Evolutionary conservation across 30 jellyfish, hydroid and myxozoan genomes (phyloP), one percentile per base, ranked within the genome.

Genomic region (Pseudorhiza aurosa): DNA sequence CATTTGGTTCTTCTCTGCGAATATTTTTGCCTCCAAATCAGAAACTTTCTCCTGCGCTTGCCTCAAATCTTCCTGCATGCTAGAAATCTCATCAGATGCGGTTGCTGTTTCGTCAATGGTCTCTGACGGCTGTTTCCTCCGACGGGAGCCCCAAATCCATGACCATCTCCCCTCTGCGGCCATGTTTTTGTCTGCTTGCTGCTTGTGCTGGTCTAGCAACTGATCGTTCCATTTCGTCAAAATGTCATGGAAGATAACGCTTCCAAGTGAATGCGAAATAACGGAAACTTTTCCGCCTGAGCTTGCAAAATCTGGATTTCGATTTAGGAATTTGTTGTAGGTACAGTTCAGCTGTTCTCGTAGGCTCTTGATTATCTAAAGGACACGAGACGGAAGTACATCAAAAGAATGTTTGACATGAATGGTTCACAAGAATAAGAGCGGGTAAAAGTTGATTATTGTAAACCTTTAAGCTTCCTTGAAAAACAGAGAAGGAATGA

Each of bases 251-350:
- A 93, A 64, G 35, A 93, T 87, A 32, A 93, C 99, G 67, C 99
- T 93, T 2, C 99, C 99, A 64, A 93, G 90, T 14, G 99, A 93
- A 51, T 93, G 99, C 0, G 99, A 95, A 19, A 93, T 82, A 27
- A 93, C 88, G 10, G 99, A 93, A 1, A 93, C 97, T 77, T 81
- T 86, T 42, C 99, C 99, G 29, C 89, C 89, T 42, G 76, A 74
- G 33, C 83, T 82, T 31, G 32, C 85, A 49, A 93, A 93, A 26
- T 95, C 82, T 0, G 99, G 99, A 56, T 93, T 93, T 33, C 95
- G 83, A 10, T 81, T 51, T 14, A 69, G 12, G 93, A 67, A 93
- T 15, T 75, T 81, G 24, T 29, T 57, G 60, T 92, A 92, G 33
- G 73, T 85, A 57, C 76, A 31, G 87, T 92, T 92, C 79, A 92